Percentiles rank a stretch among this genome's conserved stretches.
Evolutionary conservation across 1,140 invertebrate genomes (phyloP).

Genomic region (Stenopsyche tienmushanensis): DNA sequence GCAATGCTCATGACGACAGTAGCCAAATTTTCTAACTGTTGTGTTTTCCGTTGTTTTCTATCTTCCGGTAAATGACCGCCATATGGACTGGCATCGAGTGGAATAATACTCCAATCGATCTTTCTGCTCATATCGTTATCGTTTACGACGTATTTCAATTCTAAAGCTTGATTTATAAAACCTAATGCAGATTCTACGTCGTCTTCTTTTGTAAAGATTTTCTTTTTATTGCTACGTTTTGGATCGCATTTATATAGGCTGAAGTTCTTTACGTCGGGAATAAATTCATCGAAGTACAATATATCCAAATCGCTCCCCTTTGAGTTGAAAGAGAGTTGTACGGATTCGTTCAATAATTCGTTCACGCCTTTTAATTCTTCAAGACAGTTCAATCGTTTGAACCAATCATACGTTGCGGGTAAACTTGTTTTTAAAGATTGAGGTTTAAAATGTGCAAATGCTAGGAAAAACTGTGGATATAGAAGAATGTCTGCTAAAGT

Average conservation of each 20-base stretch:
- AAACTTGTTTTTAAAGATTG: conserved; percentile 56
- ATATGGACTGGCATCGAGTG: conserved; percentile 69
- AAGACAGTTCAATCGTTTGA: conserved; percentile 50
- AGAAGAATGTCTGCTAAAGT: conserved; percentile 84
- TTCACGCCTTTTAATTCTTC: conserved; percentile 45
- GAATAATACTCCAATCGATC: conserved; percentile 67
- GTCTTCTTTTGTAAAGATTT: conserved; percentile 72
- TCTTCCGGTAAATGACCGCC: conserved; percentile 76
- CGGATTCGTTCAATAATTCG: conserved; percentile 35
- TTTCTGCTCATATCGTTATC: conserved; percentile 34
- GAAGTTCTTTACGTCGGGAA: conserved; percentile 54
- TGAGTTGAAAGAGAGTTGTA: background rate
- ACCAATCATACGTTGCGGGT: conserved; percentile 71
- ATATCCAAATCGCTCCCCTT: background rate
- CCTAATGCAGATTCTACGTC: conserved; percentile 69
- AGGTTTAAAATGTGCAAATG: conserved; percentile 59
- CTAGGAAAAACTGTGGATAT: conserved; percentile 68
- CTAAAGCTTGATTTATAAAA: conserved; percentile 45
- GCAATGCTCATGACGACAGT: conserved; percentile 73
- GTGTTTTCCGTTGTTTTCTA: conserved; percentile 75
- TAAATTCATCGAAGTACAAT: conserved; percentile 23
- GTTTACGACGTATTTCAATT: conserved; percentile 45
- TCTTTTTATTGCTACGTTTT: conserved; percentile 70
- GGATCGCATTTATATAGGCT: conserved; percentile 81
- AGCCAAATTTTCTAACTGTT: conserved; percentile 88